Conservation (phyloP, 2,888 invertebrate genomes). For the Catocala fraxini region DNA sequence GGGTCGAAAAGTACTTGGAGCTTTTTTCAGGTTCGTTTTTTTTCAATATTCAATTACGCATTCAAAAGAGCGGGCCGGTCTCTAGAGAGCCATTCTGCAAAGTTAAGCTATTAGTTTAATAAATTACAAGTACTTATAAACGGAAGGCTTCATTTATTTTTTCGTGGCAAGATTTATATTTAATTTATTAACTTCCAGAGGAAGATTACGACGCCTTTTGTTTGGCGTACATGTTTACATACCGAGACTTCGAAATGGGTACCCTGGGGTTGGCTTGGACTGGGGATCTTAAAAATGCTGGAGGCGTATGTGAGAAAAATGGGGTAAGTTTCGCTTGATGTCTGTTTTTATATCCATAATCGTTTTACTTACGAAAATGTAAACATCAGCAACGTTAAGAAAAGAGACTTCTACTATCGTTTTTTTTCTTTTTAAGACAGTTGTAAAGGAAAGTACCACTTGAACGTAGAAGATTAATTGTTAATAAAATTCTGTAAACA, state of each 20-base stretch:
- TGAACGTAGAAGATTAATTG: too few relatives aligned
- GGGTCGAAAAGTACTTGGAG: constrained; percentile 99
- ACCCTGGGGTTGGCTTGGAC: constrained; percentile 99
- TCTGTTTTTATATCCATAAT: too few relatives aligned
- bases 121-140: constrained; percentile 51
- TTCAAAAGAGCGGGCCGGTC: constrained; percentile 48
- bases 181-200: constrained; percentile 88
- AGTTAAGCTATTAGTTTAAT: constrained; percentile 55
- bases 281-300: constrained; percentile 97
- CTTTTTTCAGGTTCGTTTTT: constrained; percentile 94
- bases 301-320: constrained; percentile 99
- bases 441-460: too few relatives aligned
- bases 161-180: constrained; percentile 32
- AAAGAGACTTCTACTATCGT: too few relatives aligned
- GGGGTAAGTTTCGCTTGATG: constrained; percentile 89
- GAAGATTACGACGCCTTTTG: constrained; percentile 99
- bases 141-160: constrained; percentile 39
- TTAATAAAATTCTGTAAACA: too few relatives aligned
- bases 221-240: constrained; percentile 99
- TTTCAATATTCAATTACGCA: constrained; percentile 47
- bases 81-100: constrained; percentile 48
- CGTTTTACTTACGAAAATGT: too few relatives aligned
- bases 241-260: constrained; percentile 98
- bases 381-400: too few relatives aligned
- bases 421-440: too few relatives aligned